Evolutionary conservation across 2,888 invertebrate species (phyloP).

Genomic region (Cryptocephalus primarius): DNA sequence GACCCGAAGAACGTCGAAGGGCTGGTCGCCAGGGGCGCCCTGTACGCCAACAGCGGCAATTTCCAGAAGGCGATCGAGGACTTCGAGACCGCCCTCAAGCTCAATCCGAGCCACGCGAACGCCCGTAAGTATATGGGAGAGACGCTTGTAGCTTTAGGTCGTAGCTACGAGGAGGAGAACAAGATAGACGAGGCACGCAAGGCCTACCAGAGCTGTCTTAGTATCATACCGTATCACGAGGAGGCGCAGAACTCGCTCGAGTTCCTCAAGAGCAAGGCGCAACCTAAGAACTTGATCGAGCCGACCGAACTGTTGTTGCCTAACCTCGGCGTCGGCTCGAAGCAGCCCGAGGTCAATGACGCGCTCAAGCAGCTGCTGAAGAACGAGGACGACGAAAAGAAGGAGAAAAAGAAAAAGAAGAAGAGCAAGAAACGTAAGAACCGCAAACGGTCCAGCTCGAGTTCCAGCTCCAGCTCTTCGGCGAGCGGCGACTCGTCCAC

Average conservation of each 20-base stretch:
- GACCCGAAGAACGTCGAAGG: constrained; percentile 89
- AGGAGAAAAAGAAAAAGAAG: constrained; percentile 55
- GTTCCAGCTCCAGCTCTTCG: constrained; percentile 36
- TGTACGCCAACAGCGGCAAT: constrained; percentile 89
- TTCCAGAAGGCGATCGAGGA: constrained; percentile 91
- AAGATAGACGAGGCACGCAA: constrained; percentile 76
- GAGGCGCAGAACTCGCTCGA: constrained; percentile 78
- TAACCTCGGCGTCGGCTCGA: constrained; percentile 42
- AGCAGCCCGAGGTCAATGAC: constrained; percentile 49
- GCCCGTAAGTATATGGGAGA: constrained; percentile 91
- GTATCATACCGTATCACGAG: constrained; percentile 76
- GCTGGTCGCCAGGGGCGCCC: constrained; percentile 79
- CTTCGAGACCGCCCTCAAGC: constrained; percentile 80
- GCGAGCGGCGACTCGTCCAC: constrained; percentile 49
- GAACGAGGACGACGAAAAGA: constrained; percentile 40
- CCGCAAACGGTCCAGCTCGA: constrained; percentile 44
- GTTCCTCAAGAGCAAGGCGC: constrained; percentile 60
- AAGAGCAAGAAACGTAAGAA: constrained; percentile 53
- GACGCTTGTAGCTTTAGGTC: constrained; percentile 79
- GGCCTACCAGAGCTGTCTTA: constrained; percentile 73
- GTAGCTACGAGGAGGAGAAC: constrained; percentile 80
- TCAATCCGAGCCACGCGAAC: constrained; percentile 84
- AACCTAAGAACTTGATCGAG: constrained; percentile 51
- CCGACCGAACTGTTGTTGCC: constrained; percentile 52
- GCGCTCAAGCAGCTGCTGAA: constrained; percentile 53